phyloP scores from a whole-genome alignment of 2,797 vertebrate species.

The Adelosebastes latens region DNA sequence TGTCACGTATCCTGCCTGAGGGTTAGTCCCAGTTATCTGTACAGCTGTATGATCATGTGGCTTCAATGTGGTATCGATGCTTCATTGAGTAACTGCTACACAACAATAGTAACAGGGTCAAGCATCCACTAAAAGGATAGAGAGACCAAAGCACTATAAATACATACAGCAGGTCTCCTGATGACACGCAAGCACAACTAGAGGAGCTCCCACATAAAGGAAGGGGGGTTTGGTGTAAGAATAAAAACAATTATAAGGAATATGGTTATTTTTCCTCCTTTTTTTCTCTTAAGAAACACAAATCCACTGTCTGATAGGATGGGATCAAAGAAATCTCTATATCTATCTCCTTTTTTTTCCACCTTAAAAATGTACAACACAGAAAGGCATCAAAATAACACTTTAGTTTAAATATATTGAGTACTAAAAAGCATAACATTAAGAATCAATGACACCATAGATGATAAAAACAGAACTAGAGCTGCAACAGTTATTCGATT shows the following conservation, averaged over 20 bases:
- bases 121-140: constrained; percentile 67
- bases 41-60: constrained; percentile 24
- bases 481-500: too few species aligned
- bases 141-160: constrained; percentile 62
- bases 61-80: constrained; percentile 42
- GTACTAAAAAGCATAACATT: neutral
- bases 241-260: neutral
- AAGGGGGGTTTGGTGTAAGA: neutral
- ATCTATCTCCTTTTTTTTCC: too few species aligned
- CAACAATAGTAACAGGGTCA: constrained; percentile 65
- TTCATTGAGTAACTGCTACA: constrained; percentile 49
- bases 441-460: neutral
- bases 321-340: too few species aligned
- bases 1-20: constrained; percentile 13
- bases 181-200: constrained; percentile 34
- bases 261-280: rapidly evolving
- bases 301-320: neutral
- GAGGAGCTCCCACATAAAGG: neutral
- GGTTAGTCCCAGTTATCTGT: constrained; percentile 1
- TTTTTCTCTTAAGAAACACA: neutral
- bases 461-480: too few species aligned
- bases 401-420: neutral
- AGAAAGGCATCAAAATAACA: neutral
- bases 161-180: constrained; percentile 25
- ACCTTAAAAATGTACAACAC: neutral